Base-by-base conservation (phyloP, 1,140 invertebrate species). In the Metaphire vulgaris region DNA sequence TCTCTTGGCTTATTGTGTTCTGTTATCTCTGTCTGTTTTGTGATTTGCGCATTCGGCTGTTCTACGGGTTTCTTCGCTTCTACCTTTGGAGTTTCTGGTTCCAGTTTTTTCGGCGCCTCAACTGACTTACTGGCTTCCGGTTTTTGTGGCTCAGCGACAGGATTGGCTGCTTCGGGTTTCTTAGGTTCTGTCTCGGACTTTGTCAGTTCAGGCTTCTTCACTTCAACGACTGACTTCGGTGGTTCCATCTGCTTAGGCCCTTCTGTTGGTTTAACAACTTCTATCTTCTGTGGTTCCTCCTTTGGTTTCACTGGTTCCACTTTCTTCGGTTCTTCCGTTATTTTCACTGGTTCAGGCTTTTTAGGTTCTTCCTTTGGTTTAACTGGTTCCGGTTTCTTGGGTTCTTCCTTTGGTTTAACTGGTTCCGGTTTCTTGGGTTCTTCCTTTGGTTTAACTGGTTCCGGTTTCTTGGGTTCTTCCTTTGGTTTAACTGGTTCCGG, bases 21-120 rank as follows among this genome's bases (percentile, higher is more conserved):
- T 26, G 64, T 31, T 74, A 28, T 29, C 41, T 65, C 66, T 65
- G 64, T 15, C 73, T 74, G 56, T 72, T 72, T 31, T 72, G 28
- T 33, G 15, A 15, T 15, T 65, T 65, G 64, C 15, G 64, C 15
- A 15, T 65, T 65, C 64, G 15, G 15, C 15, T 65, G 15, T 65
- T 65, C n/a, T n/a, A 15, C n/a, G 64, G 64, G 15, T 65, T 15
- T 15, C 15, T 15, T 65, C 15, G 64, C 15, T 65, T 65, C n/a
- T 65, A n/a, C 64, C 64, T 72, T 72, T n/a, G n/a, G n/a, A n/a
- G n/a, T n/a, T n/a, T n/a, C n/a, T n/a, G n/a, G n/a, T n/a, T n/a
- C n/a, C n/a, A n/a, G n/a, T n/a, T n/a, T n/a, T n/a, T n/a, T n/a
- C n/a, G n/a, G n/a, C n/a, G n/a, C n/a, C n/a, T n/a, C n/a, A n/a